Conservation (phyloP, 2,888 invertebrate species). For the Megastigmus dorsalis region DNA sequence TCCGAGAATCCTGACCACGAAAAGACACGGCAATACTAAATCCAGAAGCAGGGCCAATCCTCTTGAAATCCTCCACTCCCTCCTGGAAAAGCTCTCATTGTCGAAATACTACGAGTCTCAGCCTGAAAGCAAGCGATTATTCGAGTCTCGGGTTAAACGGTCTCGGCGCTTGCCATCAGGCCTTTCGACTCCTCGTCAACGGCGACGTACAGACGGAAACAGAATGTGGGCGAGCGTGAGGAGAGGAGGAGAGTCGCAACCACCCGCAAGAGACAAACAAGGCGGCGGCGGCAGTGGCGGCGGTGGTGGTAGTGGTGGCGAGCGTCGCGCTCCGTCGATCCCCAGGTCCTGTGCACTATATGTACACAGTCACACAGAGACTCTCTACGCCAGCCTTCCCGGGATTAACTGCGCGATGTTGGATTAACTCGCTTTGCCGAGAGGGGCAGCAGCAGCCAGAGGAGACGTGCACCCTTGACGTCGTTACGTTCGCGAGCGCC, state of each 20-base stretch:
- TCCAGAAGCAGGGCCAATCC: no score
- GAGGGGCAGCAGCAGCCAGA: no score
- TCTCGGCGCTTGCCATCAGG: not conserved
- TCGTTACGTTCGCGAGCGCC: conserved; percentile 27
- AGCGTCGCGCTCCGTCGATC: conserved; percentile 16
- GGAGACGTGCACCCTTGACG: not conserved
- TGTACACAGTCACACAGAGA: no score
- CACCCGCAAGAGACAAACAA: conserved; percentile 42
- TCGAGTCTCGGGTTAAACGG: conserved; percentile 9
- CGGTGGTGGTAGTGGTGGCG: conserved; percentile 9
- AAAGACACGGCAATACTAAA: no score
- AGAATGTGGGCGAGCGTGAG: no score
- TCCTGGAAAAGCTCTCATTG: not conserved
- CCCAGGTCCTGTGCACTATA: no score
- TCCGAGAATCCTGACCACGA: no score
- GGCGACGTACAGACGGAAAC: no score
- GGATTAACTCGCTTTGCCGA: conserved; percentile 42
- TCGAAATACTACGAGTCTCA: not conserved
- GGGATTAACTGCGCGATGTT: conserved; percentile 44
- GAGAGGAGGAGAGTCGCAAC: no score
- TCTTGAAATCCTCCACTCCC: not conserved
- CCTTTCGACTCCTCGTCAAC: conserved; percentile 32
- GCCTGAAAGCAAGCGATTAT: no score
- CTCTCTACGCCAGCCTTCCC: not conserved
- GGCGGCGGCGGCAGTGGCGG: no score